These are phyloP conservation scores for Geopemphigus sp. DNA, from an alignment of 1,140 invertebrate species.

Conservation along the genomic window DNA sequence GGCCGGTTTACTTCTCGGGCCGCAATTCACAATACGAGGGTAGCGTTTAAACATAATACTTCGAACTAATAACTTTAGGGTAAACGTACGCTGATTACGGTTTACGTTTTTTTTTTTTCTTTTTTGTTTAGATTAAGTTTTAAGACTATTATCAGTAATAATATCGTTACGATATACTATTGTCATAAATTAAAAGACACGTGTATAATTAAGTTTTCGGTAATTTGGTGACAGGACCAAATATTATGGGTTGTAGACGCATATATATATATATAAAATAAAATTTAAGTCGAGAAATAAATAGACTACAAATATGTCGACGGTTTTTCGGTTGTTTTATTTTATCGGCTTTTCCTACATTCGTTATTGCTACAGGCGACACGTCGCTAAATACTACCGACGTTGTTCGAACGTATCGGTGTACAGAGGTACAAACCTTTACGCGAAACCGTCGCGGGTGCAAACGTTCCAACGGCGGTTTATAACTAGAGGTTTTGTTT, in stretches of 20 bases:
- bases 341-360: too few relatives aligned
- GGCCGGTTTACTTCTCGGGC: too few relatives aligned
- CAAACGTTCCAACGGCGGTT: too few relatives aligned
- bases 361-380: too few relatives aligned
- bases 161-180: not conserved
- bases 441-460: too few relatives aligned
- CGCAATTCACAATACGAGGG: too few relatives aligned
- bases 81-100: slow-evolving; percentile 1
- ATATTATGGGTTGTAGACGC: slow-evolving; percentile 15
- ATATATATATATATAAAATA: not conserved
- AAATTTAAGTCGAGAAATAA: slow-evolving; percentile 33
- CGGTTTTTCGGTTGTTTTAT: too few relatives aligned
- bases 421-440: too few relatives aligned
- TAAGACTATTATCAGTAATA: slow-evolving; percentile 7
- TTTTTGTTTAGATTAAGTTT: slow-evolving; percentile 18
- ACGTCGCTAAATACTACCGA: too few relatives aligned
- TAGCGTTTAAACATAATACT: too few relatives aligned
- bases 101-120: slow-evolving; percentile 4
- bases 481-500: too few relatives aligned
- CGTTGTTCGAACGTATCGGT: too few relatives aligned
- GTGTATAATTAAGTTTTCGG: not conserved
- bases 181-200: not conserved
- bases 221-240: slow-evolving; percentile 31
- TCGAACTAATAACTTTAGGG: not conserved
- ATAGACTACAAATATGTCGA: not conserved